phyloP scores from a whole-genome alignment of 2,797 vertebrate genomes.

The Tamandua tetradactyla region DNA sequence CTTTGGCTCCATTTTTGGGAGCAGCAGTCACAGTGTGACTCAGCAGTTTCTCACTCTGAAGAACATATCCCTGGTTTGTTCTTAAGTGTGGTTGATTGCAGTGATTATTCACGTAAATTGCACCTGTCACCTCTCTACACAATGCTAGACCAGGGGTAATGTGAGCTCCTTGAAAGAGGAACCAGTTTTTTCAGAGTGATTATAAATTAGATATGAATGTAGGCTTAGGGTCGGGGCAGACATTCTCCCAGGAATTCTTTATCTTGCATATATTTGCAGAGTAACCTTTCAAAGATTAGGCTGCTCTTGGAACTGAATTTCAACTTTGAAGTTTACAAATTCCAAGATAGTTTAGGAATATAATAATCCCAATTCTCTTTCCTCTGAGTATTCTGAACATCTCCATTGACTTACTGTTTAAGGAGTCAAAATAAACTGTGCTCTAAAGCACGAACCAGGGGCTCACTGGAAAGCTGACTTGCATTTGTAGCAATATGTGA shows the following conservation, averaged over 20 bases:
- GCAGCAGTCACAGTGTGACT: not conserved
- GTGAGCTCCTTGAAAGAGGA: constrained; percentile 74
- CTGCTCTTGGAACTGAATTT: constrained; percentile 60
- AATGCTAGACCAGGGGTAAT: constrained; percentile 60
- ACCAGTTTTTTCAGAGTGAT: constrained; percentile 56
- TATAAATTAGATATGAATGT: constrained; percentile 76
- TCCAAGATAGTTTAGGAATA: constrained; percentile 46
- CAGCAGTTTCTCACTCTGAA: constrained; percentile 35
- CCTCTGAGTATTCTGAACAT: not conserved
- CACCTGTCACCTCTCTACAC: constrained; percentile 71
- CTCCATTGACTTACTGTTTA: constrained; percentile 15
- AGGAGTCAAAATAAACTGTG: constrained; percentile 19
- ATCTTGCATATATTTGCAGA: constrained; percentile 64
- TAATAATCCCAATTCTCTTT: constrained; percentile 32
- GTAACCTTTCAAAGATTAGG: constrained; percentile 65
- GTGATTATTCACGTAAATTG: constrained; percentile 72
- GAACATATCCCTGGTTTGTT: not conserved
- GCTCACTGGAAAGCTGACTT: constrained; percentile 15
- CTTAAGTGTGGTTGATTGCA: constrained; percentile 46
- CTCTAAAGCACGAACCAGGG: not conserved
- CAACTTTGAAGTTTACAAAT: constrained; percentile 59
- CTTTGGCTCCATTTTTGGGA: not conserved
- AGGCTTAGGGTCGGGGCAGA: constrained; percentile 66
- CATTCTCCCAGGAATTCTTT: constrained; percentile 66
- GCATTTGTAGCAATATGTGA: not conserved